Percentiles rank a stretch among this genome's conserved stretches.
Evolutionary conservation across 2,888 invertebrate genomes (phyloP).

Genomic region (Sminthurinus aureus): DNA sequence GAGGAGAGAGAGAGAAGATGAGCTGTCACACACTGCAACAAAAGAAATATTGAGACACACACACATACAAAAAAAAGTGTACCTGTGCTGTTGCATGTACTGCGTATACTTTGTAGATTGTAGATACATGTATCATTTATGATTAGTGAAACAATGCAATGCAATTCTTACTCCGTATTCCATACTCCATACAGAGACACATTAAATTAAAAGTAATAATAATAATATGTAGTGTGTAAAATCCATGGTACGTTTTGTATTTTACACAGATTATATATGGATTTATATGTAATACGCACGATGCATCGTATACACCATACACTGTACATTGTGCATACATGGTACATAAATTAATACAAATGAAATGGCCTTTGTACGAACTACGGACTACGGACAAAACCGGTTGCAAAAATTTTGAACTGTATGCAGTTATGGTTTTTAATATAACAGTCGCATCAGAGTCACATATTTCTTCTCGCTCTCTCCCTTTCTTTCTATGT

Average conservation of each 20-base stretch:
- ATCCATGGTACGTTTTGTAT: too few relatives aligned
- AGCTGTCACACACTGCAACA: slow-evolving; percentile 4
- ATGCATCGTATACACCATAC: too few relatives aligned
- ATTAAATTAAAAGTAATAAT: too few relatives aligned
- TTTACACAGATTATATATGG: too few relatives aligned
- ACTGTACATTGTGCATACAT: neutral
- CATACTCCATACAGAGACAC: too few relatives aligned
- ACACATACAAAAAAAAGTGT: neutral
- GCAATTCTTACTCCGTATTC: too few relatives aligned
- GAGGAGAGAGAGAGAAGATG: slow-evolving; percentile 8
- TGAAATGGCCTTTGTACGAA: slow-evolving; percentile 41
- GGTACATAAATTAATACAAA: slow-evolving; percentile 23
- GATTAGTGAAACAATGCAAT: slow-evolving; percentile 22
- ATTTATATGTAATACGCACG: too few relatives aligned
- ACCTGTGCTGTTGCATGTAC: too few relatives aligned
- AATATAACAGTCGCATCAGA: slow-evolving; percentile 42
- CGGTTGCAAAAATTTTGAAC: slow-evolving; percentile 34
- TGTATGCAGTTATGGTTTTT: slow-evolving; percentile 43
- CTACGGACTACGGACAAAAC: slow-evolving; percentile 19
- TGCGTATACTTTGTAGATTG: too few relatives aligned
- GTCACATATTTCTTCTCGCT: slow-evolving; percentile 9
- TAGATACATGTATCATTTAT: slow-evolving; percentile 10
- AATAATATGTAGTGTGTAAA: too few relatives aligned
- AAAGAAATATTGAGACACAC: slow-evolving; percentile 23
- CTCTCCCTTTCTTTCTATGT: too few relatives aligned